Evolutionary conservation across 2,888 invertebrate species (phyloP), one percentile per base, ranked within the genome.

Genomic region (Spisula subtruncata): DNA sequence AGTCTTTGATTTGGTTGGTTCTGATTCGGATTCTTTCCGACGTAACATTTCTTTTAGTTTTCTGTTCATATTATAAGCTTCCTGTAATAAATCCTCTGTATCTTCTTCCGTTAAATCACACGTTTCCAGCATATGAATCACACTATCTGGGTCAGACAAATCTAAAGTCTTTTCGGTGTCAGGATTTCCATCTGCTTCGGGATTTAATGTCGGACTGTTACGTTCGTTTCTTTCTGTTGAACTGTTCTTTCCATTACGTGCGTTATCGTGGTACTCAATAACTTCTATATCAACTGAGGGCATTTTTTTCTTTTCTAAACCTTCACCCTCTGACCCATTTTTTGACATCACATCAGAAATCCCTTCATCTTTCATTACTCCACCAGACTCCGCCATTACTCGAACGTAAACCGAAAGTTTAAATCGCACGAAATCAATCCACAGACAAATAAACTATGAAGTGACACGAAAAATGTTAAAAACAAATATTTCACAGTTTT

Each of bases 61-160:
- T 90, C 85, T 94, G 89, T 95, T 95, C 86, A 95, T 93, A 87
- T 92, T 94, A 83, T 95, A 95, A 12, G 95, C 95, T 86, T 95
- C 94, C 79, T 94, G 92, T 12, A 95, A 89, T 18, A 95, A 89
- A 41, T 92, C 91, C 41, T 95, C 95, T n/a, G 95, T 94, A 82
- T 95, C 95, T 85, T 94, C 94, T 82, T 95, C 95, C 20, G 94
- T 92, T 41, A 95, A 91, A 48, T 95, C 94, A 29, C 94, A 93
- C 48, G 87, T 92, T 86, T 94, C 94, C 32, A 95, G 85, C 92
- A 95, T 92, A n/a, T 92, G 82, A 20, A 94, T 86, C 20, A 95
- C 89, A 81, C 92, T 92, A 12, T 94, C 94, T 20, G 94, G 94
- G 75, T 95, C 89, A 29, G 93, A 86, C 32, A 95, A 83, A 85